These are phyloP conservation scores for Ennomos erosarius DNA, from an alignment of 2,888 invertebrate species.

Conservation along the genomic window DNA sequence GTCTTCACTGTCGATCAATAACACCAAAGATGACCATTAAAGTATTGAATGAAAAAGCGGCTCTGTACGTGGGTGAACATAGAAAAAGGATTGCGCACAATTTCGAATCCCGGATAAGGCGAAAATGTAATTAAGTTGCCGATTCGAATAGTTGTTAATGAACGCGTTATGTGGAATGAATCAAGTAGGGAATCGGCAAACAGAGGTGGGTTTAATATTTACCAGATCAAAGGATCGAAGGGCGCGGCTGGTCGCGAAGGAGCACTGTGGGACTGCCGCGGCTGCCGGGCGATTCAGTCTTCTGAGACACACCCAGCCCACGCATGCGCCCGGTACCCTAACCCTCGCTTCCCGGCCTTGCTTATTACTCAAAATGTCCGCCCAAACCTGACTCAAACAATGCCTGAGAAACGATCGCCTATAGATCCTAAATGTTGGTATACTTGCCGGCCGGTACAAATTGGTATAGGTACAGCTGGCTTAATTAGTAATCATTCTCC, in stretches of 20 bases:
- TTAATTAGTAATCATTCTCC: too few species aligned
- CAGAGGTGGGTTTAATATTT: slow-evolving; percentile 29
- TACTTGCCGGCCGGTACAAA: too few species aligned
- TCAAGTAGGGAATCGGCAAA: not conserved
- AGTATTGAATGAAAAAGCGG: slow-evolving; percentile 45
- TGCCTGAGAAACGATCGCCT: slow-evolving; percentile 24
- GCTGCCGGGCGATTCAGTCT: slow-evolving; percentile 53
- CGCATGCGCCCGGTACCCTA: slow-evolving; percentile 69
- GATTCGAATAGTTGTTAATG: slow-evolving; percentile 23
- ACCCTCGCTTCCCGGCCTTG: slow-evolving; percentile 49
- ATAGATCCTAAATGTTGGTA: too few species aligned
- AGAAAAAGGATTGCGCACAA: slow-evolving; percentile 62
- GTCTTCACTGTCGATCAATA: slow-evolving; percentile 31
- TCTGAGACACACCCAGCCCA: slow-evolving; percentile 73
- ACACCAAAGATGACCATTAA: slow-evolving; percentile 34
- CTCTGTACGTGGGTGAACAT: slow-evolving; percentile 62
- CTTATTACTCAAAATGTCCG: slow-evolving; percentile 37
- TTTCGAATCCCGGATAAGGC: slow-evolving; percentile 47
- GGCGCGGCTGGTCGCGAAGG: slow-evolving; percentile 50
- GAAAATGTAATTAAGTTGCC: slow-evolving; percentile 18
- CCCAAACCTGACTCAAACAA: slow-evolving; percentile 46
- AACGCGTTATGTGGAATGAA: slow-evolving; percentile 29
- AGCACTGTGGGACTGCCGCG: slow-evolving; percentile 72
- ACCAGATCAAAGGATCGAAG: slow-evolving; percentile 36
- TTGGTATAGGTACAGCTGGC: too few species aligned